A percentile compares a stretch with the other conserved stretches of the same genome.
These are phyloP conservation scores for Coccyzus lansbergi DNA, from an alignment of 2,797 vertebrate species.

Conservation along the genomic window DNA sequence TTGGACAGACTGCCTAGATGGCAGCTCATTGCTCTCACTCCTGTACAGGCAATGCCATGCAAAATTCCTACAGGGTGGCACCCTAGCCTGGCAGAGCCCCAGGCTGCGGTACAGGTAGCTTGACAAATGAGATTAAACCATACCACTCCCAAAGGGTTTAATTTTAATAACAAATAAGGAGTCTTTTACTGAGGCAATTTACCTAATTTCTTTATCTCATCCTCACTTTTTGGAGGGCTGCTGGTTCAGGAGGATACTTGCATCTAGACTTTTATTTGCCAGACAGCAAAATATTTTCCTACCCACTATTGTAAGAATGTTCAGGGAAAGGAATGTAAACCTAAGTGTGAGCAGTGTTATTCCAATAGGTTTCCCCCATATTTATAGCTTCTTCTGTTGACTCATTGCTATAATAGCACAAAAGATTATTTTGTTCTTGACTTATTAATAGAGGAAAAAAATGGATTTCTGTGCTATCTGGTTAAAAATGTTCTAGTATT, in stretches of 20 bases:
- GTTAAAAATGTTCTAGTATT: conserved; percentile 1
- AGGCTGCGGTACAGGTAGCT: neutral
- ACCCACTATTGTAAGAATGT: rapidly evolving
- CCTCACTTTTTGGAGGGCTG: neutral
- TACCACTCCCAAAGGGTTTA: neutral
- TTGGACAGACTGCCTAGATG: neutral
- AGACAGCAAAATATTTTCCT: neutral
- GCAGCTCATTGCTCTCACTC: neutral
- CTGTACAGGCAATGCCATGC: neutral
- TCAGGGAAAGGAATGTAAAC: neutral
- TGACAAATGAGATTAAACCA: neutral
- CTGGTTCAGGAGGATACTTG: neutral
- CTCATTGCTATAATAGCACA: neutral
- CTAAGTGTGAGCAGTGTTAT: neutral
- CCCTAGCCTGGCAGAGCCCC: neutral
- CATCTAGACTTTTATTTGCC: neutral
- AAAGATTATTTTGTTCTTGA: conserved; percentile 12
- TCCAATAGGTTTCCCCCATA: neutral
- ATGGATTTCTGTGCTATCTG: neutral
- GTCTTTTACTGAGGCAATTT: neutral
- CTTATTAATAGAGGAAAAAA: neutral
- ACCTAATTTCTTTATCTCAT: neutral
- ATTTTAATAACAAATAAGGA: neutral
- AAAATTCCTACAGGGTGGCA: neutral
- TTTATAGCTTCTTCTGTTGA: neutral